These are phyloP conservation scores for Lepus townsendii DNA, from an alignment of 2,797 vertebrate species.

Conservation along the genomic window DNA sequence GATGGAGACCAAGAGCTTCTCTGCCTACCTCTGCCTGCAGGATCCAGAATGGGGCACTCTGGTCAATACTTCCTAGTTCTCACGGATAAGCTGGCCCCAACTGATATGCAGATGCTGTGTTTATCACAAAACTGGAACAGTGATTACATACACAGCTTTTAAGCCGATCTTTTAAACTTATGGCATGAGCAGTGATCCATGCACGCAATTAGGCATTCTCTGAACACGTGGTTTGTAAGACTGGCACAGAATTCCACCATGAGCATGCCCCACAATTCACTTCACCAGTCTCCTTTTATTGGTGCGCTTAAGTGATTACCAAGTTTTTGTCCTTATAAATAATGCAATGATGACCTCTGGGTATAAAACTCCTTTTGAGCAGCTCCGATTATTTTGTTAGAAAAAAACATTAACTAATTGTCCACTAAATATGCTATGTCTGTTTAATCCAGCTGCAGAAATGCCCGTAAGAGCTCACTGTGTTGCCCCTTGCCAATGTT, in stretches of 20 bases:
- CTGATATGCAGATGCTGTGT: background rate
- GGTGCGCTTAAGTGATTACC: conserved; percentile 24
- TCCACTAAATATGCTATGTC: background rate
- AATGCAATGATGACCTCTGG: conserved; percentile 48
- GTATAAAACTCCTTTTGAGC: background rate
- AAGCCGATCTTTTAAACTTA: background rate
- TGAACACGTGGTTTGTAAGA: conserved; percentile 2
- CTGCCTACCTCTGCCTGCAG: too few relatives aligned
- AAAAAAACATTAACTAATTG: background rate
- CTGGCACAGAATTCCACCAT: background rate
- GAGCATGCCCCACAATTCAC: background rate
- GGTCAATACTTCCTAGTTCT: background rate
- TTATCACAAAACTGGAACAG: conserved; percentile 17
- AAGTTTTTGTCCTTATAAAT: conserved; percentile 61
- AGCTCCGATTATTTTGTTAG: conserved; percentile 51
- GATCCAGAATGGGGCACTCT: background rate
- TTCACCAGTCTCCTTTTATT: background rate
- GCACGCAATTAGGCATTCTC: background rate
- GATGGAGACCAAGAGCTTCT: accelerated
- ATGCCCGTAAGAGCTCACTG: background rate
- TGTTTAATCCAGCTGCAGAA: conserved; percentile 6
- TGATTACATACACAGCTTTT: background rate
- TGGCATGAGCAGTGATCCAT: background rate
- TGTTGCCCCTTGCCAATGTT: background rate
- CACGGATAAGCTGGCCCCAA: background rate